Conservation (phyloP, 2,113 vertebrate genomes). For the Vulpes lagopus region DNA sequence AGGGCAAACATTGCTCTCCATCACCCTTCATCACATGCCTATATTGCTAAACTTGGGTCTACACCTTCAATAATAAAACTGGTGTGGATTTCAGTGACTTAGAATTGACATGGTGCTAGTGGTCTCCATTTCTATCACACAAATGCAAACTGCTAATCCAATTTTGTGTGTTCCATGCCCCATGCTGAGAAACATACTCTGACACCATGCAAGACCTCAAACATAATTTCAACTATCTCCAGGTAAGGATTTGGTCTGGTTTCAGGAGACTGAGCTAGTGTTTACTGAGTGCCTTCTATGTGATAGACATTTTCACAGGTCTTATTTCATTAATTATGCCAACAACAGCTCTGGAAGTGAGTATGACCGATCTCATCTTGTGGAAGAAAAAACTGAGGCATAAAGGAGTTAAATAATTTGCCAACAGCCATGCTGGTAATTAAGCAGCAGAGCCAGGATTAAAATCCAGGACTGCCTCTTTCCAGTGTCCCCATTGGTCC, state of each 20-base stretch:
- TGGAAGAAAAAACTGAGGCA: neutral
- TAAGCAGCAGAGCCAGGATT: neutral
- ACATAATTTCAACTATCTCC: neutral
- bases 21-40: neutral
- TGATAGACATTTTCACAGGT: neutral
- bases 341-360: neutral
- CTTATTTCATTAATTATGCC: neutral
- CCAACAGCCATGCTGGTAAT: neutral
- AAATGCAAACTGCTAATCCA: neutral
- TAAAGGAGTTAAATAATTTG: neutral
- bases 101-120: neutral
- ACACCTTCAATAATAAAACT: neutral
- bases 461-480: neutral
- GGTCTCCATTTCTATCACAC: neutral
- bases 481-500: fast-evolving
- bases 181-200: neutral
- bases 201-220: neutral
- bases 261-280: neutral
- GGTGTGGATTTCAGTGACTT: neutral
- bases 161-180: neutral
- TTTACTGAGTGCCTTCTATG: neutral
- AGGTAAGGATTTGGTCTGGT: neutral
- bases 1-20: neutral
- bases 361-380: neutral
- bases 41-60: neutral